A percentile compares a stretch with the other conserved stretches of the same genome.
These are phyloP conservation scores for Ornithorhynchus anatinus DNA, from an alignment of 2,113 vertebrate genomes.

Conservation along the genomic window DNA sequence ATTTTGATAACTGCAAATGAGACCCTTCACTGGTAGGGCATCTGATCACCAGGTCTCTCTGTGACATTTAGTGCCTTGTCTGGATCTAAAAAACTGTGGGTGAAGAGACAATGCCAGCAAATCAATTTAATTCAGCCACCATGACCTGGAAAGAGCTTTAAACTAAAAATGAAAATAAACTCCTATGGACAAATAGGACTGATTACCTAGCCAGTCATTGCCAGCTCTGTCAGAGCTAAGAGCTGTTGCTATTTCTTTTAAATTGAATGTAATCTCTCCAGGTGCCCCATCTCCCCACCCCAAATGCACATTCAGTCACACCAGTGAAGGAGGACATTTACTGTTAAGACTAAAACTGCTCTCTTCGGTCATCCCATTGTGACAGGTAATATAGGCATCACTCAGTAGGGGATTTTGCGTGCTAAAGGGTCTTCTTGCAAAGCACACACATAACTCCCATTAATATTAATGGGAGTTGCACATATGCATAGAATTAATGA, in stretches of 20 bases:
- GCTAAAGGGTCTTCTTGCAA: not conserved
- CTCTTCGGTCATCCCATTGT: too few relatives aligned
- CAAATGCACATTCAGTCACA: too few relatives aligned
- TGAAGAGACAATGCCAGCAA: accelerated
- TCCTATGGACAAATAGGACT: not conserved
- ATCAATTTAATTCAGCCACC: not conserved
- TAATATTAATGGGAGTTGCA: not conserved
- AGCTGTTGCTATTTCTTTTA: too few relatives aligned
- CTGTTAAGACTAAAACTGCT: too few relatives aligned
- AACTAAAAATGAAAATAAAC: not conserved
- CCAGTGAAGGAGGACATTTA: too few relatives aligned
- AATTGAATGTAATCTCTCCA: too few relatives aligned
- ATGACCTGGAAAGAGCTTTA: not conserved
- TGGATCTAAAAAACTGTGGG: not conserved
- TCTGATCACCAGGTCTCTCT: not conserved
- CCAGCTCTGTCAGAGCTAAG: too few relatives aligned
- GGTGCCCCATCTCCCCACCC: too few relatives aligned
- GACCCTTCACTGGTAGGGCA: not conserved
- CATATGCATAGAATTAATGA: accelerated
- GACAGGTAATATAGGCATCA: not conserved
- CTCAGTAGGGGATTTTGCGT: not conserved
- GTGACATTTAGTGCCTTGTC: accelerated
- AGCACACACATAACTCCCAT: not conserved
- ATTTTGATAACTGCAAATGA: too few relatives aligned
- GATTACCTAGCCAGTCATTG: too few relatives aligned